phyloP scores from a whole-genome alignment of 2,113 vertebrate species.

The Embiotoca jacksoni region DNA sequence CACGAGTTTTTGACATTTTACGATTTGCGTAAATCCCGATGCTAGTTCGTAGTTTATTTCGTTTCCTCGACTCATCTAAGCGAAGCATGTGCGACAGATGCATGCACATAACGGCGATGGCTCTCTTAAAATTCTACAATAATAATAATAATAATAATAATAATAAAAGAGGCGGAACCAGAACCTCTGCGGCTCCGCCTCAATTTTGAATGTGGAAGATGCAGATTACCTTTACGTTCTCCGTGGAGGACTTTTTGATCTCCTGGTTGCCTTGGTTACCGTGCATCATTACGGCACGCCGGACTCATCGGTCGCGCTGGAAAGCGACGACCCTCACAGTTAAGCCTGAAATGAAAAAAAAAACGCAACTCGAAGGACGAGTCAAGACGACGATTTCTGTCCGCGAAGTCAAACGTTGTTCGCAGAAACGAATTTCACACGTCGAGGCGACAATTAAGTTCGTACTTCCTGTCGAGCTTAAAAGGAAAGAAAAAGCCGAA shows the following conservation, averaged over 20 bases:
- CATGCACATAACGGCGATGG: slow-evolving; percentile 40
- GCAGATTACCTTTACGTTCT: slow-evolving; percentile 80
- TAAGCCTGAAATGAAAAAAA: background rate
- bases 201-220: slow-evolving; percentile 72
- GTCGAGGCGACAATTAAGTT: background rate
- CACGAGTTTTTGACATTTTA: slow-evolving; percentile 31
- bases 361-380: background rate
- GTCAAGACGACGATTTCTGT: background rate
- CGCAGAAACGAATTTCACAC: no score
- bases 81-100: slow-evolving; percentile 41
- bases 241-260: slow-evolving; percentile 62
- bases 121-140: background rate
- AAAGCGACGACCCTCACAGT: background rate
- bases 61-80: slow-evolving; percentile 11
- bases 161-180: slow-evolving; percentile 16
- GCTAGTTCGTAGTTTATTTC: background rate
- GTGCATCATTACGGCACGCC: slow-evolving; percentile 41
- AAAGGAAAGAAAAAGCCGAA: no score
- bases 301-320: background rate
- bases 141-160: background rate
- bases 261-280: slow-evolving; percentile 78
- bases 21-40: slow-evolving; percentile 14
- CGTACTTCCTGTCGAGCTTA: background rate
- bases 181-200: slow-evolving; percentile 18
- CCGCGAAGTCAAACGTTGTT: background rate